phyloP scores from a whole-genome alignment of 1,140 invertebrate genomes.

The Orchestia grillus region DNA sequence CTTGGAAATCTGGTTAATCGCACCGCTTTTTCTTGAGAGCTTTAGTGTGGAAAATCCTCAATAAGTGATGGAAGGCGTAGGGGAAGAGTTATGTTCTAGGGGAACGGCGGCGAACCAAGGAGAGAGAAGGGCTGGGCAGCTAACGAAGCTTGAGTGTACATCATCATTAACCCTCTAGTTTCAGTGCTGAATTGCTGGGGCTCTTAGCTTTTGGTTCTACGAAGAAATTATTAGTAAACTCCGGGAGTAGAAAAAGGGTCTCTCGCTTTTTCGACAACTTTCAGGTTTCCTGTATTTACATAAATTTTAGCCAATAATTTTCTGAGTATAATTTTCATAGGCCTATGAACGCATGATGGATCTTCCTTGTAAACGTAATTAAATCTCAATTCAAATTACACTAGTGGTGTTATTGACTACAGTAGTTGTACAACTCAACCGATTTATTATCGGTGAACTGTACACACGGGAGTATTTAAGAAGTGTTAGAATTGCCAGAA shows the following conservation, averaged over 20 bases:
- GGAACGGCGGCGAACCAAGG: not conserved
- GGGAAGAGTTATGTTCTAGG: not conserved
- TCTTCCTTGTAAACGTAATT: constrained; percentile 9
- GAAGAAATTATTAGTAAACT: not conserved
- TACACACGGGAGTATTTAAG: not conserved
- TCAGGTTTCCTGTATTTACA: not conserved
- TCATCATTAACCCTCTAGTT: not conserved
- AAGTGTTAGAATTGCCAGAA: not conserved
- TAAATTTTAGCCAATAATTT: not conserved
- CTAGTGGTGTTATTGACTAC: not conserved
- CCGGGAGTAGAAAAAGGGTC: not conserved
- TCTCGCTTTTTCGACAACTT: not conserved
- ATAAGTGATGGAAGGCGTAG: not conserved
- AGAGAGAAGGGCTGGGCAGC: not conserved
- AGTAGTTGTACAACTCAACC: not conserved
- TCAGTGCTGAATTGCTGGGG: not conserved
- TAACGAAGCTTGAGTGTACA: not conserved
- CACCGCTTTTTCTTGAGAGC: not conserved
- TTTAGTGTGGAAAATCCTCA: not conserved
- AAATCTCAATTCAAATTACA: not conserved
- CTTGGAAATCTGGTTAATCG: not conserved
- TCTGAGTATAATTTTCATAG: not conserved
- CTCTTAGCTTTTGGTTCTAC: not conserved
- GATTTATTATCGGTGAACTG: not conserved
- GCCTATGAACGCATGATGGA: not conserved